phyloP scores from a whole-genome alignment of 2,797 vertebrate species.

The Aselliscus stoliczkanus region DNA sequence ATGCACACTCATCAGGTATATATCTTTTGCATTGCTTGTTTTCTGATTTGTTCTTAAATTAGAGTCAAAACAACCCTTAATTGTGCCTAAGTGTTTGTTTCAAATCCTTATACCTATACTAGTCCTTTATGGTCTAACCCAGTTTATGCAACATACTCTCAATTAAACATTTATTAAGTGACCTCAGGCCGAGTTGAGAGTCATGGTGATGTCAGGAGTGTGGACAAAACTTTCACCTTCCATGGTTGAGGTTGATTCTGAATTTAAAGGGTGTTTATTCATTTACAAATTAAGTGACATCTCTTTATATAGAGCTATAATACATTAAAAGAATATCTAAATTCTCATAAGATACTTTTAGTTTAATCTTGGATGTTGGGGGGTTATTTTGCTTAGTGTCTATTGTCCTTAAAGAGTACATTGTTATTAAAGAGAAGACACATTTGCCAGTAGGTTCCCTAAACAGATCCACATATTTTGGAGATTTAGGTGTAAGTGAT shows the following conservation, averaged over 20 bases:
- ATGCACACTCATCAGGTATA: neutral
- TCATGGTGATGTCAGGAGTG: neutral
- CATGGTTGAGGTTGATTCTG: neutral
- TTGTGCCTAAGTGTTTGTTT: neutral
- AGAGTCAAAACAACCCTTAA: neutral
- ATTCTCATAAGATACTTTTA: neutral
- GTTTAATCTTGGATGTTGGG: neutral
- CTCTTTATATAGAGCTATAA: neutral
- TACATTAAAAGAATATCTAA: neutral
- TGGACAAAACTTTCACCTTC: neutral
- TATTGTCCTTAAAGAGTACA: neutral
- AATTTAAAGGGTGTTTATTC: neutral
- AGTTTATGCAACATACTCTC: neutral
- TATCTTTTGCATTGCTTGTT: neutral
- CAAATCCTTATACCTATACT: neutral
- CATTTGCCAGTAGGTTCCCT: neutral
- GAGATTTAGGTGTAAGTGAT: neutral
- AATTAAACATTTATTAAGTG: neutral
- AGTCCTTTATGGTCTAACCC: neutral
- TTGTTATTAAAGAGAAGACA: neutral
- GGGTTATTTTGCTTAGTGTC: neutral
- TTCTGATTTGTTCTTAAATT: neutral
- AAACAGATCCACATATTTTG: neutral
- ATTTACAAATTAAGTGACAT: neutral
- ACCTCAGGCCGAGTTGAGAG: neutral